Evolutionary conservation across 2,888 invertebrate species (phyloP), one percentile per base, ranked within the genome.

Genomic region (Myathropa florea): DNA sequence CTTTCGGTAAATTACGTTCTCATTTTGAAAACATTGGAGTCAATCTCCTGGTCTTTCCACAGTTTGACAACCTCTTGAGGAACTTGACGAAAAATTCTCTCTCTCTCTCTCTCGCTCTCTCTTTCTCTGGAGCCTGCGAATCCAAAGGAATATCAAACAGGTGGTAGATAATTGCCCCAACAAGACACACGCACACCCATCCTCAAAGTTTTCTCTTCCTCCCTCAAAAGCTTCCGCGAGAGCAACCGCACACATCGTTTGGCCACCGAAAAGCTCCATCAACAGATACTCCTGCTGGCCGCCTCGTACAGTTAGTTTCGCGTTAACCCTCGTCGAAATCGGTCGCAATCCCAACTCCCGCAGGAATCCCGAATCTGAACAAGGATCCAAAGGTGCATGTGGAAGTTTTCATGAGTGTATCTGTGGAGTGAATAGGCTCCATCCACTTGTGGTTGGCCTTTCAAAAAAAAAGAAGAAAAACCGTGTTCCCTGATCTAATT

Each of bases 311-410:
- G 67, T 85, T 72, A 85, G 84, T 85, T 68, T 81, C 84, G 84
- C 63, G 81, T 81, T 72, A 72, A 77, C 72, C 84, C 67, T 81
- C 81, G 67, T 77, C 72, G 72, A 63, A 53, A 46, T 72, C 81
- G 84, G 84, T 85, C 81, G 81, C 39, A 30, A 59, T n/a, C 64
- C 67, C 63, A 75, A 59, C 18, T 26, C 18, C 64, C 30, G 65
- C 57, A 21, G 12, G 4, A 59, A 59, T 57, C 55, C 28, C 57
- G 12, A 9, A 33, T 65, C 61, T 21, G 4, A 46, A 28, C 70
- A 82, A 65, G 65, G 67, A 71, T 71, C 60, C 46, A 39, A 7
- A 63, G 64, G 73, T 79, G 75, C 64, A 65, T 14, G 24, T 60
- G 18, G 4, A 53, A 59, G 9, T 21, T 68, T 46, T 46, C 46